Conservation (phyloP, 2,113 vertebrate genomes). For the Leptobrachium ailaonicum region DNA sequence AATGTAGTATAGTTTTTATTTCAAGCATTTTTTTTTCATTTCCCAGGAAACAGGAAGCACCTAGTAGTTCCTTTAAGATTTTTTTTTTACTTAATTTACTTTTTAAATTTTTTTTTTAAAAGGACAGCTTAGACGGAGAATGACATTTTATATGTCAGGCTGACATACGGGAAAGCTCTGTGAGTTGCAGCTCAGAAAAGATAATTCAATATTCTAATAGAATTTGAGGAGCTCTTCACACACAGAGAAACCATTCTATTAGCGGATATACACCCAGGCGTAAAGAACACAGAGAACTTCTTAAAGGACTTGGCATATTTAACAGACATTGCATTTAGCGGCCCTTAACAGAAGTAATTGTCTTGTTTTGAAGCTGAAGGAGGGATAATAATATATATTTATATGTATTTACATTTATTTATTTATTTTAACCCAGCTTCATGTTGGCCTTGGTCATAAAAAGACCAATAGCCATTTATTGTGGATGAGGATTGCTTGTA, state of each 20-base stretch:
- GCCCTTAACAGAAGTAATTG: background rate
- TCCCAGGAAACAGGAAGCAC: background rate
- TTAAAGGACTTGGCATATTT: slow-evolving; percentile 16
- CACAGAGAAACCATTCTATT: slow-evolving; percentile 72
- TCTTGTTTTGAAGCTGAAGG: background rate
- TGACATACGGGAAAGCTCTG: slow-evolving; percentile 68
- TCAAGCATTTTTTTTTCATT: too few species aligned
- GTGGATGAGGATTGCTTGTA: too few species aligned
- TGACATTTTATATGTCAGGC: slow-evolving; percentile 81
- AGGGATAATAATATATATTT: too few species aligned
- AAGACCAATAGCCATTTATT: too few species aligned
- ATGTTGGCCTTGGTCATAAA: too few species aligned
- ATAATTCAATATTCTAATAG: slow-evolving; percentile 84
- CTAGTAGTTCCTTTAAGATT: slow-evolving; percentile 13
- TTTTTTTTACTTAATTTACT: background rate
- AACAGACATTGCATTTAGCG: background rate
- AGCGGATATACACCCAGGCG: slow-evolving; percentile 64
- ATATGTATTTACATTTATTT: too few species aligned
- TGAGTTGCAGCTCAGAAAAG: slow-evolving; percentile 68
- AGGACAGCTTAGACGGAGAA: slow-evolving; percentile 75
- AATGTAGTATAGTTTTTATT: too few species aligned
- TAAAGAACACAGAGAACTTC: slow-evolving; percentile 50
- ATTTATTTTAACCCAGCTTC: too few species aligned
- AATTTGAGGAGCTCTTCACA: slow-evolving; percentile 73
- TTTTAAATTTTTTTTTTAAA: background rate